Conservation (phyloP, 2,113 vertebrate species). For the Seriola rivoliana region DNA sequence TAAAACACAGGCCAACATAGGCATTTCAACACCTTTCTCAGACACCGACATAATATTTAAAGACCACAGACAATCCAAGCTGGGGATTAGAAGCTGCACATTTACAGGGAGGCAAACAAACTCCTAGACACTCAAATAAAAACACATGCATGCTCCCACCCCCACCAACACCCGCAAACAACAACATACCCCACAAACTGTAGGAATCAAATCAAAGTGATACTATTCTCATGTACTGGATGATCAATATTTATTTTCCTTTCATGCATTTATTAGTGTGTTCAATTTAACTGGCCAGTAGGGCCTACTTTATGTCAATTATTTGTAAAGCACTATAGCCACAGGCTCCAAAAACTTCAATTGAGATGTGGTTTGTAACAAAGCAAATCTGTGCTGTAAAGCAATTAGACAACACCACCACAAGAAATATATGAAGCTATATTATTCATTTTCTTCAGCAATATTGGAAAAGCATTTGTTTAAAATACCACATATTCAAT, state of each 20-base stretch:
- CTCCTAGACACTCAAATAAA: conserved; percentile 40
- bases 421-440: conserved; percentile 62
- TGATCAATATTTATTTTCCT: conserved; percentile 79
- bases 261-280: conserved; percentile 74
- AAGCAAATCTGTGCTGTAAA: conserved; percentile 70
- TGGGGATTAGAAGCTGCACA: conserved; percentile 17
- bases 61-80: conserved; percentile 28
- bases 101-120: conserved; percentile 41
- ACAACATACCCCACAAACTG: conserved; percentile 46
- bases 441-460: conserved; percentile 71
- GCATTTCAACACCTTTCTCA: conserved; percentile 30
- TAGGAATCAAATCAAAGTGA: conserved; percentile 72
- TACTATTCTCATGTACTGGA: conserved; percentile 53
- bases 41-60: conserved; percentile 43
- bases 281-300: conserved; percentile 67
- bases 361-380: conserved; percentile 72
- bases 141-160: conserved; percentile 1
- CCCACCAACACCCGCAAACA: conserved; percentile 22
- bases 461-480: conserved; percentile 75
- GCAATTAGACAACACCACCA: conserved; percentile 65
- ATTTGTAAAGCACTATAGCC: conserved; percentile 65
- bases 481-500: conserved; percentile 63
- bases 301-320: conserved; percentile 73
- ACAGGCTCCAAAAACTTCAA: conserved; percentile 71
- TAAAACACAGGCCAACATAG: conserved; percentile 16